Evolutionary conservation across 1,140 invertebrate genomes (phyloP), one percentile per base, ranked within the genome.

Genomic region (Eulimnadia texana): DNA sequence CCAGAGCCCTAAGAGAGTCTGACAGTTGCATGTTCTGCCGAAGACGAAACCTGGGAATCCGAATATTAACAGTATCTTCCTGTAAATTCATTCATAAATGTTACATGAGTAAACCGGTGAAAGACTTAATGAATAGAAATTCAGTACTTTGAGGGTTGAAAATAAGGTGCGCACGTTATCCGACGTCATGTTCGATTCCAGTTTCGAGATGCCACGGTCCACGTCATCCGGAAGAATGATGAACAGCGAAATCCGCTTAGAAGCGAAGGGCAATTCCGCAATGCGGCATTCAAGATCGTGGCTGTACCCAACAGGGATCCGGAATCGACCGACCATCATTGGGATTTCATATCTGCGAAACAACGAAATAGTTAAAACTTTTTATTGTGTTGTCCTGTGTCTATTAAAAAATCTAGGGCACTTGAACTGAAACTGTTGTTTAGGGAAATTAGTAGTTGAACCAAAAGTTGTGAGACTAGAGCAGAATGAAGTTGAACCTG

Each of bases 251-350:
- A 71, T 56, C 11, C 71, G 60, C 24, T 66, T 58, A 11, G 61
- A 67, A 24, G 63, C 53, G 54, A 71, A 71, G 1, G 72, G 72
- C 23, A 73, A 58, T 58, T 72, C 72, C 25, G 72, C 61, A 1
- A 72, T 62, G 10, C 70, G 57, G 47, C 70, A 72, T 25, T 69
- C 67, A 22, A 72, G 61, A n/a, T 67, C 66, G 13, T 64, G 20
- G 51, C 68, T 71, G 50, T 67, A 68, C 0, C 72, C 71, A 16
- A 72, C 50, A 0, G 71, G 66, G 1, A 73, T 64, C 57, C 68
- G 66, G 27, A 73, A 67, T 10, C 67, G 67, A 2, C 70, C 70
- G 10, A 68, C 67, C 72, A 73, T 73, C 71, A 72, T 72, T 2
- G 72, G 71, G 24, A 73, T 70, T 53, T 72, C 69, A 20, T 70